phyloP scores from a whole-genome alignment of 2,797 vertebrate species.

The Halcyon leucocephala region DNA sequence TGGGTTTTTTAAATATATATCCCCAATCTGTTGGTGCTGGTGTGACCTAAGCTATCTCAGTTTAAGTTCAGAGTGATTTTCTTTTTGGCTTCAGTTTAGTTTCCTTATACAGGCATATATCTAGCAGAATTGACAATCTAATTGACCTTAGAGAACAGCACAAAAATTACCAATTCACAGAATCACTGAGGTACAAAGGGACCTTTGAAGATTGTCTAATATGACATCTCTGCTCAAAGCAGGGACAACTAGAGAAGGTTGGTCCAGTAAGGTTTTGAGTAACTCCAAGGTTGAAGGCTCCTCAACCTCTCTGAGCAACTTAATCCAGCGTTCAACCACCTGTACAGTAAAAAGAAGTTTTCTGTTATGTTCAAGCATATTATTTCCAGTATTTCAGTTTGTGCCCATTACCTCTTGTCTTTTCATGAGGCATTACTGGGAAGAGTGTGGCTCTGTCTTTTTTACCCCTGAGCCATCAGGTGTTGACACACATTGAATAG shows the following conservation, averaged over 20 bases:
- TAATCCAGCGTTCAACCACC: background rate
- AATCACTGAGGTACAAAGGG: background rate
- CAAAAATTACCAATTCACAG: background rate
- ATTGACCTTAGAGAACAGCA: background rate
- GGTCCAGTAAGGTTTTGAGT: background rate
- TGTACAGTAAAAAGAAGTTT: background rate
- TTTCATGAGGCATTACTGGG: background rate
- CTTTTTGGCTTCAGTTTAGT: background rate
- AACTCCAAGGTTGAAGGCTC: background rate
- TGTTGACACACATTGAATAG: background rate
- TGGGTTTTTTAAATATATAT: background rate
- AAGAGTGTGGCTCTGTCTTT: background rate
- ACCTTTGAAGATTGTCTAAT: background rate
- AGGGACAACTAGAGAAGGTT: background rate
- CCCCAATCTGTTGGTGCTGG: background rate
- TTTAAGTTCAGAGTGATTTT: background rate
- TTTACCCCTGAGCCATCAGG: background rate
- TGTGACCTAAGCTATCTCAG: background rate
- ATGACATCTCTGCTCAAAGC: background rate
- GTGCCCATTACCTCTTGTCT: background rate
- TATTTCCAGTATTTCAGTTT: background rate
- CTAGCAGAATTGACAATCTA: background rate
- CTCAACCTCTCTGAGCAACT: background rate
- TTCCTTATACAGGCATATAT: background rate
- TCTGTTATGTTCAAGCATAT: background rate